Evolutionary conservation across 2,888 invertebrate genomes (phyloP).

Genomic region (Norana najaformis): DNA sequence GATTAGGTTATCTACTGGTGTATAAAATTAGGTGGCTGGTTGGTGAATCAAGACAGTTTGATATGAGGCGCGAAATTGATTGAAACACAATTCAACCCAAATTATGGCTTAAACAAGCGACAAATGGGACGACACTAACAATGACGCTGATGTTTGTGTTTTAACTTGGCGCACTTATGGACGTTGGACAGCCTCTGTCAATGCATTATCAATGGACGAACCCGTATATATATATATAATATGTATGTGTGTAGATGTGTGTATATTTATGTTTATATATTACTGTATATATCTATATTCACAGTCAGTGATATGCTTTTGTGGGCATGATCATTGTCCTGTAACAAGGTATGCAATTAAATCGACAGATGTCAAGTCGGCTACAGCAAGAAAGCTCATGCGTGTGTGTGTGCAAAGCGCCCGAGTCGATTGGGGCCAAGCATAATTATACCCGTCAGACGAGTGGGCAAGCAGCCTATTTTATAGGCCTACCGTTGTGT

Average conservation of each 20-base stretch:
- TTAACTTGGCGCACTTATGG: neutral
- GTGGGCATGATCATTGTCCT: neutral
- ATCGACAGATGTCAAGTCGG: neutral
- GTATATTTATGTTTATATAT: neutral
- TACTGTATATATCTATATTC: too few species aligned
- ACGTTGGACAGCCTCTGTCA: neutral
- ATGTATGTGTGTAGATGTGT: too few species aligned
- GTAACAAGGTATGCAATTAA: neutral
- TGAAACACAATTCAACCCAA: too few species aligned
- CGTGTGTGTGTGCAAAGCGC: neutral
- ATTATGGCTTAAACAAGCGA: too few species aligned
- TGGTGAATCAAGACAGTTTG: too few species aligned
- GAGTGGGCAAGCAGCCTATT: neutral
- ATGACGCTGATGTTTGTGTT: too few species aligned
- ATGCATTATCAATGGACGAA: neutral
- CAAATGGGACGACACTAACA: too few species aligned
- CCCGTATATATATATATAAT: neutral
- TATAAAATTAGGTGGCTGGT: too few species aligned
- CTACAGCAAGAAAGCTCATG: neutral
- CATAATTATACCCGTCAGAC: neutral
- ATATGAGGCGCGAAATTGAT: too few species aligned
- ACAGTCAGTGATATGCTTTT: too few species aligned
- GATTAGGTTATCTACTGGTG: too few species aligned
- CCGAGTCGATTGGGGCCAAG: neutral
- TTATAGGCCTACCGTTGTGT: neutral